Conservation (phyloP, 2,113 vertebrate species). For the Myiagra hebetior region DNA sequence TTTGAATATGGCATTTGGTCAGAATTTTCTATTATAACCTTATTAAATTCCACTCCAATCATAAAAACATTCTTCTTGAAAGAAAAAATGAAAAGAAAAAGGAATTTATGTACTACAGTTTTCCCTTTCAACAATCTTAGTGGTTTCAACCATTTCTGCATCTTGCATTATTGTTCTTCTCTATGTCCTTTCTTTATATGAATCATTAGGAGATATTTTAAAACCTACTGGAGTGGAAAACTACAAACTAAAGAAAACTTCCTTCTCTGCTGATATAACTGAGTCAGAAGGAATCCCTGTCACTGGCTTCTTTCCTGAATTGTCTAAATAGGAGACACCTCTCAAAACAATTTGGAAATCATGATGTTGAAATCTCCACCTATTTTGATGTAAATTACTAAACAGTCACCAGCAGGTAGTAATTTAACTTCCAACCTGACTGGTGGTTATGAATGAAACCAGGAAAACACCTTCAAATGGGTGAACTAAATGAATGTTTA, state of each 20-base stretch:
- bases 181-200: neutral
- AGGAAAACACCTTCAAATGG: neutral
- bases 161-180: neutral
- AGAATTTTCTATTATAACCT: neutral
- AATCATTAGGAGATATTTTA: neutral
- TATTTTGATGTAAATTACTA: neutral
- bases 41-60: neutral
- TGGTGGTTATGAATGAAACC: neutral
- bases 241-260: neutral
- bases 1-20: neutral
- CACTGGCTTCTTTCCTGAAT: neutral
- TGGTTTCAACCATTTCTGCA: neutral
- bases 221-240: neutral
- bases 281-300: slow-evolving; percentile 5
- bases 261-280: neutral
- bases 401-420: neutral
- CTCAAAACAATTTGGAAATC: neutral
- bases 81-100: neutral
- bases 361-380: neutral
- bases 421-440: neutral
- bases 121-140: neutral
- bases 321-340: neutral
- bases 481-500: neutral
- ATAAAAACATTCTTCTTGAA: neutral
- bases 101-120: neutral